Conservation (phyloP, 2,113 vertebrate genomes). For the Eretmochelys imbricata region DNA sequence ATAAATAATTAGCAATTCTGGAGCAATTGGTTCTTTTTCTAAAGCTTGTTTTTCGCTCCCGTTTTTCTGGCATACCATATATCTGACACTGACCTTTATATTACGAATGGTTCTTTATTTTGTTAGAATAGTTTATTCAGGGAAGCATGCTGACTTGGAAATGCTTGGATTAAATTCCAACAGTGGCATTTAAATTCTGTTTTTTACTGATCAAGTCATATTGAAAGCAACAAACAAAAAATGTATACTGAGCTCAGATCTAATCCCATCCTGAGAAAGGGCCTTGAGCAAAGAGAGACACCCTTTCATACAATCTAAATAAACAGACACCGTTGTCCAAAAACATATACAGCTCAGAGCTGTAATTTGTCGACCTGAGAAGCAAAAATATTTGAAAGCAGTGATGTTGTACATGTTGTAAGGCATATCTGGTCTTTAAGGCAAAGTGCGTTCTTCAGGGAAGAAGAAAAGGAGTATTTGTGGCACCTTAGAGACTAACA, state of each 20-base stretch:
- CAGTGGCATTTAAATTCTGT: neutral
- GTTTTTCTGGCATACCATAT: neutral
- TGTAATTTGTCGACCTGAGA: neutral
- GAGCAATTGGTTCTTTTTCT: neutral
- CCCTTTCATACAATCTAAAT: neutral
- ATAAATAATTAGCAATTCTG: neutral
- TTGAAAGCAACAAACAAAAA: neutral
- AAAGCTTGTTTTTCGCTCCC: neutral
- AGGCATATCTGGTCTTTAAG: neutral
- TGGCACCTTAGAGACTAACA: too few relatives aligned
- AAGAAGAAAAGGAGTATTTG: too few relatives aligned
- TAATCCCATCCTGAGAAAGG: neutral
- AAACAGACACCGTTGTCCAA: neutral
- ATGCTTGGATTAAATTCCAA: neutral
- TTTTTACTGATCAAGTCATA: neutral
- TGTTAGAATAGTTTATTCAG: neutral
- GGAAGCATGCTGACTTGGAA: neutral
- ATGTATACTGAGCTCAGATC: neutral
- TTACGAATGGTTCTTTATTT: neutral
- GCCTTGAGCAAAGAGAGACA: accelerated
- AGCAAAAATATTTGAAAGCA: neutral
- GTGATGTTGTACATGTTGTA: neutral
- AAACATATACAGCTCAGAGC: accelerated
- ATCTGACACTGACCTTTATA: neutral
- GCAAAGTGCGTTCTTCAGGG: neutral